Base-by-base conservation (phyloP, 2,113 vertebrate species). In the Eublepharis macularius region DNA sequence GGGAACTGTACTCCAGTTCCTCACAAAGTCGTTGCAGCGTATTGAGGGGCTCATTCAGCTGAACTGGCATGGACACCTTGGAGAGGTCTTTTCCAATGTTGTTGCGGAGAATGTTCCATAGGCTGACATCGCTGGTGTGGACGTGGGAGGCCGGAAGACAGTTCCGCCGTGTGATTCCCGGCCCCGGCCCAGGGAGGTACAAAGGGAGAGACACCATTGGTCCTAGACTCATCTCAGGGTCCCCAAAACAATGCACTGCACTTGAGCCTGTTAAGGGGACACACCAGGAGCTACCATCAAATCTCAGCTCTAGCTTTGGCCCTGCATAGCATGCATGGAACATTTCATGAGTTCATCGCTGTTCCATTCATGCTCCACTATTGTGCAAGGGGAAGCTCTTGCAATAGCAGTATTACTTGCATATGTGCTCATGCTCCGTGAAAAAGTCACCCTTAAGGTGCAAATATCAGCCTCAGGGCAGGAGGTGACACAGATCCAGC, bases 71-170 rank as follows among this genome's bases (percentile, higher is more conserved):
- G 1, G 98, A 98, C 24, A 99, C 97, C 11, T 98, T 96, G 1
- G 98, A 98, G 92, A 99, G 95, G 92, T 99, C 98, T 80, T 98
- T 99, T 36, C 98, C 98, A 1, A 99, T 98, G 95, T 98, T 98
- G 96, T 98, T 98, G 81, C 98, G 97, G 34, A 99, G 95, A 43
- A 99, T 98, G 88, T 95, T 95, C 97, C 98, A 98, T 89, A 99
- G 95, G 84, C 98, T 98, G 17, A 99, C 97, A 34, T 98, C 97
- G 6, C 96, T 96, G 86, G 98, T 96, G 4, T 98, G 97, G 0
- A 95, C 43, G 0, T 96, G 93, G 11, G 94, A 91, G 0, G 97
- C 97, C 0, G 97, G 97, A 36, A 99, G 94, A 69, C 91, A 85
- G n/a, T 93, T 97, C 65, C 98, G 96, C 0, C 96, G 96, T 1